These are phyloP conservation scores for Erinaceus europaeus DNA, from an alignment of 2,113 vertebrate species.

Conservation along the genomic window DNA sequence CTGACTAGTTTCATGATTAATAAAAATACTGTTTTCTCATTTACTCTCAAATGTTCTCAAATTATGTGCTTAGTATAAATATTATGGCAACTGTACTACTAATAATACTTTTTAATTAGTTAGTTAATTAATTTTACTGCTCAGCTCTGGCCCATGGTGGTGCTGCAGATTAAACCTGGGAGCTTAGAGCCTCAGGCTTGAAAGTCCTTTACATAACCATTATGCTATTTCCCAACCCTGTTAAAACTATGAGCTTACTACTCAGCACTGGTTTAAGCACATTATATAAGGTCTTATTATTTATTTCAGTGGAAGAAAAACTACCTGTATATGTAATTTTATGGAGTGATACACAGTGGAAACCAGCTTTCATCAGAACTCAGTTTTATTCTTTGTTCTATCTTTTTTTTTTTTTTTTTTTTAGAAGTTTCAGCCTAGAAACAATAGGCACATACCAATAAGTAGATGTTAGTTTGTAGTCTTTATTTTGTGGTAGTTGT, in stretches of 20 bases:
- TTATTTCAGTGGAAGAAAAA: neutral
- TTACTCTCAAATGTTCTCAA: neutral
- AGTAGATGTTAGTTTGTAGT: neutral
- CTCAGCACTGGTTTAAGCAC: neutral
- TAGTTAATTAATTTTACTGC: too few relatives aligned
- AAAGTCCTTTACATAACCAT: too few relatives aligned
- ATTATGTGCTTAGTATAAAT: slow-evolving; percentile 20
- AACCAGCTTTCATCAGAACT: neutral
- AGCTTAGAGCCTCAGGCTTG: too few relatives aligned
- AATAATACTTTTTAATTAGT: neutral
- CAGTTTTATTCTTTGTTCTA: neutral
- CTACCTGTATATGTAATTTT: neutral
- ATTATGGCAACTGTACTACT: neutral
- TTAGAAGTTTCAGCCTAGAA: slow-evolving; percentile 6
- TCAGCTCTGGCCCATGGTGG: too few relatives aligned
- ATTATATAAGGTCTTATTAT: neutral
- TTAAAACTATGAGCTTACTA: too few relatives aligned
- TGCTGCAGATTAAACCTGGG: too few relatives aligned
- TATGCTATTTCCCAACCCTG: too few relatives aligned
- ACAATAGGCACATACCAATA: neutral
- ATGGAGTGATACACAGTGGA: neutral
- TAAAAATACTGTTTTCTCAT: slow-evolving; percentile 7
- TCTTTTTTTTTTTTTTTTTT: too few relatives aligned
- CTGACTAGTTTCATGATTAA: neutral
- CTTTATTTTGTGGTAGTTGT: neutral